phyloP scores from a whole-genome alignment of 2,113 vertebrate genomes.

The Neodon shergylaensis region DNA sequence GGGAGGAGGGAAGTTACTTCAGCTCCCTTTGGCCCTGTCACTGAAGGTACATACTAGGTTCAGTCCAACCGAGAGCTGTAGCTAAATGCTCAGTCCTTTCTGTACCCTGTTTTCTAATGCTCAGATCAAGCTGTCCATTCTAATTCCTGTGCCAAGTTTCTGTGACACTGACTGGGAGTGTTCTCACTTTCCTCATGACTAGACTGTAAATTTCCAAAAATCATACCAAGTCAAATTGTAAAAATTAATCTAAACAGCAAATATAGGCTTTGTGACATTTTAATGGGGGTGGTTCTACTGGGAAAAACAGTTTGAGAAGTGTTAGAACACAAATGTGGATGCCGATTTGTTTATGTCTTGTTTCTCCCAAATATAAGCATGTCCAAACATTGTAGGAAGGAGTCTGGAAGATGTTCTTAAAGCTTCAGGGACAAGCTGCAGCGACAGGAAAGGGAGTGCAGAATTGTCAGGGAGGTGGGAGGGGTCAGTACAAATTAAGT shows the following conservation, averaged over 20 bases:
- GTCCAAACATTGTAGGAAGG: background rate
- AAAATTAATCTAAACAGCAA: slow-evolving; percentile 49
- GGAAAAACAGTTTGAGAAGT: background rate
- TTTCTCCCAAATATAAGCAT: background rate
- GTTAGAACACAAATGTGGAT: background rate
- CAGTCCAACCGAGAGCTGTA: background rate
- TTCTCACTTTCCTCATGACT: slow-evolving; percentile 45
- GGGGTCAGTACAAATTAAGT: background rate
- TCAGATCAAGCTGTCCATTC: background rate
- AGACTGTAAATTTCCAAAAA: slow-evolving; percentile 26
- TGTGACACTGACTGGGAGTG: background rate
- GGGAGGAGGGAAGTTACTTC: background rate
- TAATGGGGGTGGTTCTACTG: background rate
- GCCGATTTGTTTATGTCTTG: background rate
- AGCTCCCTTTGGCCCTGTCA: background rate
- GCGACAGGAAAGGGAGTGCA: background rate
- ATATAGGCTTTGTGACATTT: background rate
- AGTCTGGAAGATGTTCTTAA: background rate
- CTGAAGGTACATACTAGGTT: no score
- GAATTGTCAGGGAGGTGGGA: background rate
- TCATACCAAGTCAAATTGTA: slow-evolving; percentile 15
- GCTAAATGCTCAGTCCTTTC: background rate
- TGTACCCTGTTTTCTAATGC: background rate
- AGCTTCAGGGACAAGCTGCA: background rate
- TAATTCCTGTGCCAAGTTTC: slow-evolving; percentile 22